Percentiles rank a stretch among this genome's conserved stretches.
phyloP scores from a whole-genome alignment of 1,140 invertebrate genomes.

The Saccostrea glomerata region DNA sequence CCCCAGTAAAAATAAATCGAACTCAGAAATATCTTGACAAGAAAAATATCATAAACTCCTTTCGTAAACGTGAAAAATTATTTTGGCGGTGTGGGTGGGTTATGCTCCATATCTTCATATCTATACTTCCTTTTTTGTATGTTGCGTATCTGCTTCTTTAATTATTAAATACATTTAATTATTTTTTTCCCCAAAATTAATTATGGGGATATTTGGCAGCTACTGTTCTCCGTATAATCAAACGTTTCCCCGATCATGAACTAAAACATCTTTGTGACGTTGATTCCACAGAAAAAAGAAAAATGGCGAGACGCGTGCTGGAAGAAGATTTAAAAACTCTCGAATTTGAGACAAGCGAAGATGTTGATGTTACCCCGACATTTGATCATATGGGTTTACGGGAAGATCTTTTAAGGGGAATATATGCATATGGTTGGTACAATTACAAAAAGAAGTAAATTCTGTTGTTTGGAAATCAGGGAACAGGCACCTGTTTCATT shows the following conservation, averaged over 20 bases:
- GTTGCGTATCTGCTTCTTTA: too few species aligned
- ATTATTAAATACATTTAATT: too few species aligned
- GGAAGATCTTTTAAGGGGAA: conserved; percentile 96
- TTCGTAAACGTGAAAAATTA: too few species aligned
- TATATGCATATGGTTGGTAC: conserved; percentile 95
- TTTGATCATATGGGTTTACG: conserved; percentile 97
- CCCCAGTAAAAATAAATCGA: too few species aligned
- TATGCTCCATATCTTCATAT: too few species aligned
- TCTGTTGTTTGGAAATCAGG: neutral
- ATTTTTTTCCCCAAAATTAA: too few species aligned
- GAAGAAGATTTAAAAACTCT: conserved; percentile 85
- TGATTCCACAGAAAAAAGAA: conserved; percentile 28
- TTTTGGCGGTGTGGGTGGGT: too few species aligned
- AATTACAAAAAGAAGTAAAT: neutral
- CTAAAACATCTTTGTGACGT: neutral
- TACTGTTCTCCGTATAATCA: neutral
- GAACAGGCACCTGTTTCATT: too few species aligned
- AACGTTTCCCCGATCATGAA: neutral
- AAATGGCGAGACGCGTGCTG: conserved; percentile 72
- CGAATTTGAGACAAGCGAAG: conserved; percentile 98
- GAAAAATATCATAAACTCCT: too few species aligned
- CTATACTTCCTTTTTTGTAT: too few species aligned
- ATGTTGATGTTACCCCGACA: conserved; percentile 98
- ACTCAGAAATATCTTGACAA: too few species aligned
- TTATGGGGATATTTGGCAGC: neutral